phyloP scores from a whole-genome alignment of 2,113 vertebrate species.

The Periophthalmus modestus region DNA sequence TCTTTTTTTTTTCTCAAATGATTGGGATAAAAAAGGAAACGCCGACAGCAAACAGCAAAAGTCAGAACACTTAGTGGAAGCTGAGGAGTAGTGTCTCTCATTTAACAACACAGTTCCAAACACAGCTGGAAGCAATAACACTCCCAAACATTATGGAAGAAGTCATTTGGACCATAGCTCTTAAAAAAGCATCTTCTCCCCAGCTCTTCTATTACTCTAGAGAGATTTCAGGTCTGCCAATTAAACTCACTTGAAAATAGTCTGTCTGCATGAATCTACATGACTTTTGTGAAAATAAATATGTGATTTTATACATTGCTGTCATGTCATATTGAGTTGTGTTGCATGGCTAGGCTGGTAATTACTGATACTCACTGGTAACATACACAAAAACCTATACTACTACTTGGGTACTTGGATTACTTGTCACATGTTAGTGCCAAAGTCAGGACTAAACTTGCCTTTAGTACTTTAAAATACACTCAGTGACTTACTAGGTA shows the following conservation, averaged over 20 bases:
- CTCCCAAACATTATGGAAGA: neutral
- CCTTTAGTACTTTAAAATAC: too few species aligned
- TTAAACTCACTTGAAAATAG: neutral
- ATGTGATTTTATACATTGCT: conserved; percentile 12
- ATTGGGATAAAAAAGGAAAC: neutral
- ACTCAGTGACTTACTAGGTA: too few species aligned
- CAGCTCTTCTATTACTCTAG: neutral
- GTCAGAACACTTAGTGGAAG: neutral
- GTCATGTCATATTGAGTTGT: conserved; percentile 48
- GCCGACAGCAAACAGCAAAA: neutral
- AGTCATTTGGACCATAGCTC: neutral
- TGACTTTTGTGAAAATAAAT: conserved; percentile 47
- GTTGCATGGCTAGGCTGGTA: too few species aligned
- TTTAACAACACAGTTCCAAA: conserved; percentile 2
- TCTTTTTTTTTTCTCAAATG: neutral
- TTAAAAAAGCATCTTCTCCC: neutral
- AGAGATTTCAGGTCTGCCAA: neutral
- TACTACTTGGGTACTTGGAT: too few species aligned
- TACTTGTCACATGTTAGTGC: too few species aligned
- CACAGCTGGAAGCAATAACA: conserved; percentile 9
- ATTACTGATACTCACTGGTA: too few species aligned
- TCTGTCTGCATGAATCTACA: conserved; percentile 1
- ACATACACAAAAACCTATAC: too few species aligned
- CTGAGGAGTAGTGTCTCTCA: neutral
- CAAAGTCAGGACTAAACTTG: too few species aligned